A percentile compares a stretch with the other conserved stretches of the same genome.
phyloP scores from a whole-genome alignment of 2,797 vertebrate species.

The Sebastes variabilis region DNA sequence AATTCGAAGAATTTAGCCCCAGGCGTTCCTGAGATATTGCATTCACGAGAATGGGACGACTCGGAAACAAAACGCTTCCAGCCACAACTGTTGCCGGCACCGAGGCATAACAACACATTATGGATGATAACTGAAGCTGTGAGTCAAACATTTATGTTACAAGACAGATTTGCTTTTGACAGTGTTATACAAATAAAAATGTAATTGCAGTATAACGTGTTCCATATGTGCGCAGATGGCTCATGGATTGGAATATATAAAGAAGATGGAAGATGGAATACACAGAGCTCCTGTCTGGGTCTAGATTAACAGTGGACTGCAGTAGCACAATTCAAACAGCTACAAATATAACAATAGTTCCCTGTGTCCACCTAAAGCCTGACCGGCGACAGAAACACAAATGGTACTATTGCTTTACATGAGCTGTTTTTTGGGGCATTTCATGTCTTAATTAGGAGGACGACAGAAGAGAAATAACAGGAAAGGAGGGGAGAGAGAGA shows the following conservation, averaged over 20 bases:
- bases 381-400: neutral
- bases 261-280: neutral
- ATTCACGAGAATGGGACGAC: neutral
- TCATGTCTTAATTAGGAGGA: neutral
- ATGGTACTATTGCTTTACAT: neutral
- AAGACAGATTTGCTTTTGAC: neutral
- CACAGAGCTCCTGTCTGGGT: neutral
- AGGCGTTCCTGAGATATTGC: neutral
- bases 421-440: neutral
- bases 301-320: neutral
- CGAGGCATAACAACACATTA: no score
- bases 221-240: neutral
- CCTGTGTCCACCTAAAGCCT: neutral
- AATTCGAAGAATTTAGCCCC: neutral
- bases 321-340: neutral
- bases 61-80: no score
- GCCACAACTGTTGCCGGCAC: no score
- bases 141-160: slow-evolving; percentile 5
- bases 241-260: slow-evolving; percentile 4
- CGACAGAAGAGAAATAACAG: neutral
- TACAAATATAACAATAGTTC: neutral
- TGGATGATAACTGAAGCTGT: neutral
- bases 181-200: neutral
- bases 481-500: neutral
- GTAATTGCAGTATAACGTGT: neutral